phyloP scores from a whole-genome alignment of 2,797 vertebrate species.

The Phalloptychus januarius region DNA sequence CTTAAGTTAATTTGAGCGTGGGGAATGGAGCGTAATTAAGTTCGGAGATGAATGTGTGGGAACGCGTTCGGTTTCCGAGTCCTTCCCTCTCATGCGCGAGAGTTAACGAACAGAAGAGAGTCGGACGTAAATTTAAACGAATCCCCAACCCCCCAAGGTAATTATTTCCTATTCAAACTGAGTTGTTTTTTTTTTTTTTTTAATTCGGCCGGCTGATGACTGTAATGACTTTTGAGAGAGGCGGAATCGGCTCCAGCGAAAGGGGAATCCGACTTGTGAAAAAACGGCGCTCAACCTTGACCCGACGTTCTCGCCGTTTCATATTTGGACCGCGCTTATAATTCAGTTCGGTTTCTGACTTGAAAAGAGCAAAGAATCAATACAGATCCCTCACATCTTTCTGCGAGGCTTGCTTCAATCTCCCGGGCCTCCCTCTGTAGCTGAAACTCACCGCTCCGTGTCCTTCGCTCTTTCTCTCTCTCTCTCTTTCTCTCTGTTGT shows the following conservation, averaged over 20 bases:
- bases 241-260: constrained; percentile 76
- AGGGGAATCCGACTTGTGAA: constrained; percentile 38
- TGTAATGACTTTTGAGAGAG: constrained; percentile 90
- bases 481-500: background rate
- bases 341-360: background rate
- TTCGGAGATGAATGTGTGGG: constrained; percentile 79
- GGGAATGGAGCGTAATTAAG: constrained; percentile 82
- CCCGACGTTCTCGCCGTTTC: background rate
- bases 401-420: constrained; percentile 1
- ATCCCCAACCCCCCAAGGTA: constrained; percentile 90
- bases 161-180: constrained; percentile 92
- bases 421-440: constrained; percentile 11
- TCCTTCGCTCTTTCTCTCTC: constrained; percentile 16
- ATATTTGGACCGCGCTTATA: constrained; percentile 4
- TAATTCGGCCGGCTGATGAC: constrained; percentile 82
- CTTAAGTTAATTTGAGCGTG: constrained; percentile 79
- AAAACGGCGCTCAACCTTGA: constrained; percentile 11
- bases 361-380: constrained; percentile 9
- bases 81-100: constrained; percentile 73
- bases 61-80: constrained; percentile 78
- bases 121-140: constrained; percentile 80
- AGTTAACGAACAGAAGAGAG: constrained; percentile 79
- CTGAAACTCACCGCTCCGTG: constrained; percentile 23
- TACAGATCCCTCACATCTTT: constrained; percentile 12
- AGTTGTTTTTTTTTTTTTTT: constrained; percentile 56